Percentiles rank a stretch among this genome's conserved stretches.
phyloP scores from a whole-genome alignment of 2,113 vertebrate species.

The Oplegnathus fasciatus region DNA sequence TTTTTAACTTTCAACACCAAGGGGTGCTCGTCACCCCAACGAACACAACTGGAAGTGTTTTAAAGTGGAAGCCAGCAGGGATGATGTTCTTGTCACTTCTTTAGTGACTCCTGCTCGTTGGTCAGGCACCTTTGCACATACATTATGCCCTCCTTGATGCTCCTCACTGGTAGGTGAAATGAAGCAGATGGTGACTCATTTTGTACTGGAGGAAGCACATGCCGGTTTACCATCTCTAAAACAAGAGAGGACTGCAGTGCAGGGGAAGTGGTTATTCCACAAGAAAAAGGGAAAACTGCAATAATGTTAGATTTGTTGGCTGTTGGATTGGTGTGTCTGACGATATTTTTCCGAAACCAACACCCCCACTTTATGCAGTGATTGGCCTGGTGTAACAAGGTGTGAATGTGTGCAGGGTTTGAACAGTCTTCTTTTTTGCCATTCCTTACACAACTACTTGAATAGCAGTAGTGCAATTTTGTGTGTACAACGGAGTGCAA shows the following conservation, averaged over 20 bases:
- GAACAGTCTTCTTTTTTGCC: too few species aligned
- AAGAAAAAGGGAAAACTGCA: background rate
- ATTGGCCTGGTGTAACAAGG: too few species aligned
- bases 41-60: background rate
- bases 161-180: slow-evolving; percentile 22
- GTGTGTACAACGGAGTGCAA: too few species aligned
- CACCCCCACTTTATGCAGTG: too few species aligned
- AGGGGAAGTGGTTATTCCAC: background rate
- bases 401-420: too few species aligned
- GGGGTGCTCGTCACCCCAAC: background rate
- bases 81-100: slow-evolving; percentile 1
- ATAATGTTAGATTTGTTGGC: background rate
- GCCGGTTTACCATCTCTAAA: background rate
- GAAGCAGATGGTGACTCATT: slow-evolving; percentile 38
- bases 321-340: too few species aligned
- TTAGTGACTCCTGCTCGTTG: slow-evolving; percentile 9
- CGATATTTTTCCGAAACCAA: too few species aligned
- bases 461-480: too few species aligned
- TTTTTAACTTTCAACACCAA: background rate
- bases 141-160: background rate
- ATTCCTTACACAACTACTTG: too few species aligned
- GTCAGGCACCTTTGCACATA: slow-evolving; percentile 19
- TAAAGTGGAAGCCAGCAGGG: background rate
- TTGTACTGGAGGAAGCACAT: slow-evolving; percentile 15
- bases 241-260: background rate